Conservation (phyloP, 1,140 invertebrate species). For the Drosophila pseudoananassae region DNA sequence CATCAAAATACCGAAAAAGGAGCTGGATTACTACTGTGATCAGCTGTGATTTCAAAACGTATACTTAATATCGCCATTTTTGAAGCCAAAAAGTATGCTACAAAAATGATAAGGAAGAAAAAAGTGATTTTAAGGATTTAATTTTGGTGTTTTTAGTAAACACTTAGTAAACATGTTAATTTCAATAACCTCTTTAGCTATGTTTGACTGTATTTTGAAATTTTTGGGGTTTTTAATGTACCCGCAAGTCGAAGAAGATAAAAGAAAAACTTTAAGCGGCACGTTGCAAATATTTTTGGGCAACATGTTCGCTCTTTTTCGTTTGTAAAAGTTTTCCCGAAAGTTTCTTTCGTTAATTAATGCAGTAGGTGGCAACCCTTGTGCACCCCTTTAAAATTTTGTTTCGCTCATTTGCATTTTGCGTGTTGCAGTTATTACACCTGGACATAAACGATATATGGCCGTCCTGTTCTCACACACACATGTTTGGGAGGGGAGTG, state of each 20-base stretch:
- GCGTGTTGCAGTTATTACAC: constrained; percentile 48
- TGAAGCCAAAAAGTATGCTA: neutral
- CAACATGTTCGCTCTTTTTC: constrained; percentile 26
- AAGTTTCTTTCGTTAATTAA: constrained; percentile 72
- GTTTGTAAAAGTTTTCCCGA: constrained; percentile 28
- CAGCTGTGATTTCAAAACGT: neutral
- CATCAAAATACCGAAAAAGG: neutral
- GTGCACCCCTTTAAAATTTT: constrained; percentile 17
- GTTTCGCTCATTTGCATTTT: constrained; percentile 42
- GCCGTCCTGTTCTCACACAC: constrained; percentile 12
- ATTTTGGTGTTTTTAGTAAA: no score
- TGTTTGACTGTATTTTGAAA: constrained; percentile 5
- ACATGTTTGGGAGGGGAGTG: neutral
- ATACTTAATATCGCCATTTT: neutral
- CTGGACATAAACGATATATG: constrained; percentile 19
- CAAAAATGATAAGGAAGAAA: no score
- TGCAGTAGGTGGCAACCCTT: constrained; percentile 53
- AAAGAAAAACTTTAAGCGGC: constrained; percentile 60
- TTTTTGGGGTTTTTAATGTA: constrained; percentile 7
- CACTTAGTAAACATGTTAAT: no score
- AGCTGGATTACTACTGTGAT: neutral
- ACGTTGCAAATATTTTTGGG: constrained; percentile 49
- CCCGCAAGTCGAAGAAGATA: constrained; percentile 37
- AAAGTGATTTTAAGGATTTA: no score
- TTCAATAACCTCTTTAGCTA: neutral